These are phyloP conservation scores for Hipparchia semele DNA, from an alignment of 2,888 invertebrate genomes.

Conservation along the genomic window DNA sequence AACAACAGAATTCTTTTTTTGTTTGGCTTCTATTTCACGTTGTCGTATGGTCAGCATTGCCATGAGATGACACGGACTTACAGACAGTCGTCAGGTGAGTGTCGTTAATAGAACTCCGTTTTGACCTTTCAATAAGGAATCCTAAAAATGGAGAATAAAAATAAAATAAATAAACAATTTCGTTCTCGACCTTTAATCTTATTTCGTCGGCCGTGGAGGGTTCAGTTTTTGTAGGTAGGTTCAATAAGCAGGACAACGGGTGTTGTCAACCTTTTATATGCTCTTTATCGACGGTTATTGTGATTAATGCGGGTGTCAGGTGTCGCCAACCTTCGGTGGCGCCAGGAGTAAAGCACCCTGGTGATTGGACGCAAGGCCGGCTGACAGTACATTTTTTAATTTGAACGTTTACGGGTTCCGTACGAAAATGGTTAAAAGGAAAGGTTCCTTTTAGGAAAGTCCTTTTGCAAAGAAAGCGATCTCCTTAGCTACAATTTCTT, in stretches of 20 bases:
- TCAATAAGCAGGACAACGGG: slow-evolving; percentile 28
- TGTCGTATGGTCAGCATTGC: too few species aligned
- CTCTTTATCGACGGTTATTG: slow-evolving; percentile 33
- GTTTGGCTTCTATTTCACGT: too few species aligned
- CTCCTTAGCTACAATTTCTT: too few species aligned
- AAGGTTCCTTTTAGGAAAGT: too few species aligned
- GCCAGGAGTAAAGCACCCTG: slow-evolving; percentile 39
- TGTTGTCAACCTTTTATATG: slow-evolving; percentile 32
- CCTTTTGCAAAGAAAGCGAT: too few species aligned
- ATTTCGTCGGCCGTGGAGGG: slow-evolving; percentile 19
- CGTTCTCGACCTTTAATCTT: slow-evolving; percentile 9
- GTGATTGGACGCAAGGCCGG: slow-evolving; percentile 30
- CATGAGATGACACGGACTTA: too few species aligned
- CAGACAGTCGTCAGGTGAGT: too few species aligned
- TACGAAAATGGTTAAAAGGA: too few species aligned
- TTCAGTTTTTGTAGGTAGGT: slow-evolving; percentile 11
- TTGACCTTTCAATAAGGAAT: too few species aligned
- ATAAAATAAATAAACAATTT: slow-evolving; percentile 8
- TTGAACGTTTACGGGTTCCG: too few species aligned
- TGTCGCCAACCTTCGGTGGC: slow-evolving; percentile 40
- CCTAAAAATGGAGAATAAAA: not conserved
- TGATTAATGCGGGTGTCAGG: slow-evolving; percentile 40
- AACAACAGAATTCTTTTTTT: too few species aligned
- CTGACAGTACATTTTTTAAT: not conserved
- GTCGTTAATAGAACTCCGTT: too few species aligned